Conservation (phyloP, 2,113 vertebrate genomes). For the Speoplatyrhinus poulsoni region DNA sequence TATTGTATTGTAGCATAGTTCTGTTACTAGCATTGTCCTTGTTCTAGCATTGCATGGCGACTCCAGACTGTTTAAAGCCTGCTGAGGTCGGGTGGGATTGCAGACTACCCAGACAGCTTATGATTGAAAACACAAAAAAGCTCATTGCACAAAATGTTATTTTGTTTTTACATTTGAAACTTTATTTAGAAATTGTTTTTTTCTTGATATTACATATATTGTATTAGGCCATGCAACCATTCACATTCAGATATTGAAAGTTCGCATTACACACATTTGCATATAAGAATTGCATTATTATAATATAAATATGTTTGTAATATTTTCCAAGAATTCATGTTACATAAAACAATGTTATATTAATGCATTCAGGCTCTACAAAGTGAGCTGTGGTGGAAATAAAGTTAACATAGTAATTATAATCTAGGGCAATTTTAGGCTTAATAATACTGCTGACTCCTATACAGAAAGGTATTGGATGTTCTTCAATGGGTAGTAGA, state of each 20-base stretch:
- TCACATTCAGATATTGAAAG: no score
- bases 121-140: constrained; percentile 55
- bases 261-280: no score
- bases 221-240: background rate
- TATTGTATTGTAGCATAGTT: no score
- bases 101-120: constrained; percentile 25
- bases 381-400: no score
- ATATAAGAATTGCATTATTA: no score
- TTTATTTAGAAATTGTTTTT: background rate
- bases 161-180: background rate
- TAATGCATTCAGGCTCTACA: no score
- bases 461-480: background rate
- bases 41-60: constrained; percentile 42
- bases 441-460: background rate
- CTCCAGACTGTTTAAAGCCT: constrained; percentile 57
- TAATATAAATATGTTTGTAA: no score
- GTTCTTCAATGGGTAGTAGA: background rate
- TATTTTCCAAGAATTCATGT: no score
- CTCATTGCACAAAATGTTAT: constrained; percentile 38
- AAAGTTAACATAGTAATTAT: background rate
- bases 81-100: constrained; percentile 43
- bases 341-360: no score
- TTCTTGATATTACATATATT: background rate
- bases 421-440: background rate
- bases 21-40: constrained; percentile 1